phyloP scores from a whole-genome alignment of 2,797 vertebrate genomes.

The Chloroceryle inda region DNA sequence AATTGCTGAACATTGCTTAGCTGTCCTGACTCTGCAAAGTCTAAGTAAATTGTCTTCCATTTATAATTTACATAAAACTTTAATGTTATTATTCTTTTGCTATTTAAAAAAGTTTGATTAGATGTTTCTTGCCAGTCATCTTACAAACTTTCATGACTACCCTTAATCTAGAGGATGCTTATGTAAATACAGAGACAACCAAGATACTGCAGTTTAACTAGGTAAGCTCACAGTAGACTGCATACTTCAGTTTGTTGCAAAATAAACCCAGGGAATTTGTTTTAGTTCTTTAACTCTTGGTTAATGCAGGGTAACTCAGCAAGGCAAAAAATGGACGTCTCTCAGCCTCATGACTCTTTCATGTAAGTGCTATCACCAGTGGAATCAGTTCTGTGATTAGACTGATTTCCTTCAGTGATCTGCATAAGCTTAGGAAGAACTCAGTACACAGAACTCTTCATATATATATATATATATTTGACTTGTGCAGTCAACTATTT shows the following conservation, averaged over 20 bases:
- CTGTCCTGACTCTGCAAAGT: background rate
- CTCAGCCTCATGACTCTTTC: background rate
- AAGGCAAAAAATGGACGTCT: background rate
- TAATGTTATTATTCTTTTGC: background rate
- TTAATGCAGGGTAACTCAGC: background rate
- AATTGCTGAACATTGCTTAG: background rate
- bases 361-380: background rate
- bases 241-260: background rate
- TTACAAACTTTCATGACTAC: background rate
- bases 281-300: background rate
- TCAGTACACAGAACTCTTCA: background rate
- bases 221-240: background rate
- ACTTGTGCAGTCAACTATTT: background rate
- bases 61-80: background rate
- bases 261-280: background rate
- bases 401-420: background rate
- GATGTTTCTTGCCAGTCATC: background rate
- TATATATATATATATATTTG: background rate
- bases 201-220: background rate
- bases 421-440: background rate
- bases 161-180: background rate
- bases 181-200: background rate
- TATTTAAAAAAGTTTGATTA: background rate
- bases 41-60: background rate
- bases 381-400: background rate